Conservation (phyloP, 2,888 invertebrate species). For the Thymelicus sylvestris region DNA sequence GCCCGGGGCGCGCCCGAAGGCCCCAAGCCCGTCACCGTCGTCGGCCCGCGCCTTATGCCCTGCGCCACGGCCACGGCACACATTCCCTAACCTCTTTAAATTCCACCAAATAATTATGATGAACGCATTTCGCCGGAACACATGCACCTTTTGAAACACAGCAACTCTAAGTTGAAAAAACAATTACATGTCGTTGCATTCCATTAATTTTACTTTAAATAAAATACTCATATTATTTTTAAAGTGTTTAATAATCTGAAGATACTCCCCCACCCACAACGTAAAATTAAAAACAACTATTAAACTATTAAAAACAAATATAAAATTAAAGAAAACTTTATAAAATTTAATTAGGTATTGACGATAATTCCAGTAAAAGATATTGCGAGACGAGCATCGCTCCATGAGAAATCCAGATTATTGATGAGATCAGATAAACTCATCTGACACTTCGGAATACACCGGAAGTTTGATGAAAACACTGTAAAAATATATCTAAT, state of each 20-base stretch:
- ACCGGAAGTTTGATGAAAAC: conserved; percentile 24
- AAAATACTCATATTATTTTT: background rate
- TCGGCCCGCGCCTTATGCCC: conserved; percentile 41
- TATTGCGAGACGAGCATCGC: conserved; percentile 11
- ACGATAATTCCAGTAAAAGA: conserved; percentile 25
- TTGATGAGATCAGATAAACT: conserved; percentile 24
- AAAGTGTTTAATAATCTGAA: background rate
- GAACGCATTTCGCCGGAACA: conserved; percentile 11
- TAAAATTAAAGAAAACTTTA: conserved; percentile 4
- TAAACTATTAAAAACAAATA: no score
- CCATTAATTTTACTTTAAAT: background rate
- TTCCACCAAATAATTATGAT: conserved; percentile 37
- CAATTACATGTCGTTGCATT: background rate
- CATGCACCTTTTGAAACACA: background rate
- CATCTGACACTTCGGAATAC: conserved; percentile 11
- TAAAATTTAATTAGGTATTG: conserved; percentile 23
- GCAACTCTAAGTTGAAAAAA: background rate
- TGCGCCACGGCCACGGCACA: conserved; percentile 22
- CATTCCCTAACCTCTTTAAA: conserved; percentile 30
- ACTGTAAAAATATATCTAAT: conserved; percentile 13
- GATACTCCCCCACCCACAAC: background rate
- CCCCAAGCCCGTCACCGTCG: conserved; percentile 31
- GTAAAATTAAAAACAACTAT: background rate
- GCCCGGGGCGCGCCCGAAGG: conserved; percentile 50
- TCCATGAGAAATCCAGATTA: conserved; percentile 19